phyloP scores from a whole-genome alignment of 2,113 vertebrate genomes.

The Hemicordylus capensis region DNA sequence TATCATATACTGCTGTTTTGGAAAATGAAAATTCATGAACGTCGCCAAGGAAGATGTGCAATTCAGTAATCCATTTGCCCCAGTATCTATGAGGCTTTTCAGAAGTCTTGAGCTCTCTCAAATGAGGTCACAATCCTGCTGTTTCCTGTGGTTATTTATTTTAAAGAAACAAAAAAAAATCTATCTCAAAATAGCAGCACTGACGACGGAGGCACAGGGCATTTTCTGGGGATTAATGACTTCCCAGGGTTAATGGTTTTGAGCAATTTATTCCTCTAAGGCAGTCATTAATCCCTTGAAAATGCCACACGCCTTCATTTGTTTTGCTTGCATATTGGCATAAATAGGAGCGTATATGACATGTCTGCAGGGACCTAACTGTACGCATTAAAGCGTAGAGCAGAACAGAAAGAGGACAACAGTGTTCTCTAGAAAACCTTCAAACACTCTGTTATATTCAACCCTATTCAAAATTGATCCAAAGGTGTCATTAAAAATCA shows the following conservation, averaged over 20 bases:
- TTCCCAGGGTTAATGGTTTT: neutral
- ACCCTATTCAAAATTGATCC: neutral
- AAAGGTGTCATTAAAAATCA: too few relatives aligned
- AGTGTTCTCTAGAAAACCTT: too few relatives aligned
- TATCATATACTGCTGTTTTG: neutral
- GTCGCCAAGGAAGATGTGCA: neutral
- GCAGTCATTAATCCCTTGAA: slow-evolving; percentile 14
- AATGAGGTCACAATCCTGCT: neutral
- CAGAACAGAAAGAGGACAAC: too few relatives aligned
- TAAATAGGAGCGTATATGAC: neutral
- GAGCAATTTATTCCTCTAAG: neutral
- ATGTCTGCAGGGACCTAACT: neutral
- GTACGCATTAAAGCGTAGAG: neutral
- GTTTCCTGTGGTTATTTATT: neutral
- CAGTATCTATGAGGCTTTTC: neutral
- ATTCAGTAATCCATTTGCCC: neutral
- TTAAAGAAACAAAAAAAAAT: neutral
- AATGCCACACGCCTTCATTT: neutral
- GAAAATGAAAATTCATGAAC: neutral
- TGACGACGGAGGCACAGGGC: slow-evolving; percentile 6
- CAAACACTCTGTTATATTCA: too few relatives aligned
- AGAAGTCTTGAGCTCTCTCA: neutral
- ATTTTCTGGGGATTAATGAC: neutral
- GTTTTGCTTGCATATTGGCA: neutral
- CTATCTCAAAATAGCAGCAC: neutral